These are phyloP conservation scores for Ctenicera cuprea DNA, from an alignment of 2,888 invertebrate species.

Conservation along the genomic window DNA sequence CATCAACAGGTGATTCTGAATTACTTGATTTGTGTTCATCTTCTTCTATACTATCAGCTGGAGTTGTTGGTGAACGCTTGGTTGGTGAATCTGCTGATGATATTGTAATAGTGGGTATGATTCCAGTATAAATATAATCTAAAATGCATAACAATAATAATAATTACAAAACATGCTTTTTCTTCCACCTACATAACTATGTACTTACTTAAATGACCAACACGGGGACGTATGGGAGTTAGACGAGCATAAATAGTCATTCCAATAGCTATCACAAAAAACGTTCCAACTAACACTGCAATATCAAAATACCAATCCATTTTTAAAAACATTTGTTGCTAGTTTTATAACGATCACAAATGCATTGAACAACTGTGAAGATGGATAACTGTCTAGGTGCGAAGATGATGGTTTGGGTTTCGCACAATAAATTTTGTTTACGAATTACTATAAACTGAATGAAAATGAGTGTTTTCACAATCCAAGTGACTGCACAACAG, in stretches of 20 bases:
- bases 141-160: background rate
- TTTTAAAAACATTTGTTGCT: background rate
- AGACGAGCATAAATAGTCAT: slow-evolving; percentile 2
- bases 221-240: background rate
- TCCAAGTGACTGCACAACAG: background rate
- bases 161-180: background rate
- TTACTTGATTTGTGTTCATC: background rate
- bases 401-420: background rate
- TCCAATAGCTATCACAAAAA: slow-evolving; percentile 1
- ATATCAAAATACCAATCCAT: slow-evolving; percentile 20
- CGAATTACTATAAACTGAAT: background rate
- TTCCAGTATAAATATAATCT: slow-evolving; percentile 21
- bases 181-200: background rate
- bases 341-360: background rate
- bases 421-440: background rate
- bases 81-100: background rate
- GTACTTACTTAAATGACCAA: background rate
- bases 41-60: background rate
- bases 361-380: background rate
- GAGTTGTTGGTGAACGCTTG: background rate
- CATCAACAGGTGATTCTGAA: background rate
- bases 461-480: background rate
- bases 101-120: slow-evolving; percentile 14
- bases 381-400: too few relatives aligned
- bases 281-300: background rate